Evolutionary conservation across 2,113 vertebrate genomes (phyloP).

Genomic region (Pleuronectes platessa): DNA sequence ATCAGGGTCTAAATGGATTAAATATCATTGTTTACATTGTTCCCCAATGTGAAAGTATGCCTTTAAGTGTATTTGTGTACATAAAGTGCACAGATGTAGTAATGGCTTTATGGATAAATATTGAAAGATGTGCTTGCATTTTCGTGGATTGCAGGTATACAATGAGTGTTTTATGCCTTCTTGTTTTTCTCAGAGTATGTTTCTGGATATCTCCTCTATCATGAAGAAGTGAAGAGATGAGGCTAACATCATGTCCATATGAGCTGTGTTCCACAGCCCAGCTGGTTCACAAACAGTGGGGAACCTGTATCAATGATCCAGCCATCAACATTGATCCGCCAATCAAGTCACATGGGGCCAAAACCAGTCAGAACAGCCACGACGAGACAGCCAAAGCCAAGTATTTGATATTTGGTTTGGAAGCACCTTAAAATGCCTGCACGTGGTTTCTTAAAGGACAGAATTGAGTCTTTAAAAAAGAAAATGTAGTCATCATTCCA

Average conservation of each 20-base stretch:
- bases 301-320: conserved; percentile 62
- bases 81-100: neutral
- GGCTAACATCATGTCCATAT: neutral
- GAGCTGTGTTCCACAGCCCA: conserved; percentile 24
- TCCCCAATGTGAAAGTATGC: neutral
- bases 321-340: conserved; percentile 40
- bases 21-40: neutral
- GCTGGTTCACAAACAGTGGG: conserved; percentile 29
- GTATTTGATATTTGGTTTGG: conserved; percentile 26
- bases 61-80: neutral
- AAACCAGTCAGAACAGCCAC: conserved; percentile 13
- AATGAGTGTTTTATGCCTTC: conserved; percentile 11
- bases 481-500: neutral
- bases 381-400: conserved; percentile 33
- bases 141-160: neutral
- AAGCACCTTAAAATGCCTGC: conserved; percentile 73
- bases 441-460: conserved; percentile 24
- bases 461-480: conserved; percentile 10
- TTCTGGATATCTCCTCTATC: conserved; percentile 94
- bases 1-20: neutral
- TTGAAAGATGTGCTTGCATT: neutral
- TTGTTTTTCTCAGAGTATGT: conserved; percentile 89
- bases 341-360: conserved; percentile 46
- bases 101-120: neutral
- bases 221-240: conserved; percentile 90